These are phyloP conservation scores for Chironomus tentans DNA, from an alignment of 2,888 invertebrate species.

Conservation along the genomic window DNA sequence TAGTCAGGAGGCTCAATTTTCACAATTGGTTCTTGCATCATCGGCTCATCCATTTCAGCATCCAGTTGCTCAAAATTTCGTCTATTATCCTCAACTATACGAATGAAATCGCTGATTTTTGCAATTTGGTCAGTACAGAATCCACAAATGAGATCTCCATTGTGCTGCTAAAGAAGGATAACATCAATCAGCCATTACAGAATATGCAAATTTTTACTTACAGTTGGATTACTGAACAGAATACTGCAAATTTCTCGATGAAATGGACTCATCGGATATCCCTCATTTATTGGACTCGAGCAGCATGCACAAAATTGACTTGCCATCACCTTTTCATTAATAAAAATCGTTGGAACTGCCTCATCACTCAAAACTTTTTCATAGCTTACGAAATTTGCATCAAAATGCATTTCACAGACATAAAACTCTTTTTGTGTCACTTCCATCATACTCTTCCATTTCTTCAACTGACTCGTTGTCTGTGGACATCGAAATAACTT, in stretches of 20 bases:
- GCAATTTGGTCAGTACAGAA: neutral
- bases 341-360: neutral
- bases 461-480: neutral
- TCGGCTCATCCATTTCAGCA: neutral
- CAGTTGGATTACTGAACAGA: neutral
- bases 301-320: neutral
- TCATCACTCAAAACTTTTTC: neutral
- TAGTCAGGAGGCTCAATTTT: neutral
- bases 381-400: neutral
- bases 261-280: neutral
- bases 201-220: neutral
- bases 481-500: neutral
- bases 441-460: neutral
- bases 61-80: no score
- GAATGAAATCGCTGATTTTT: no score
- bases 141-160: neutral
- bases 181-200: neutral
- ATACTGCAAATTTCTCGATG: neutral
- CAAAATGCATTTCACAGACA: neutral
- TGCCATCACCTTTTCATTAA: neutral
- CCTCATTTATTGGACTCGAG: neutral
- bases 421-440: neutral
- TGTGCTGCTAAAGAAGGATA: neutral
- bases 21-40: neutral
- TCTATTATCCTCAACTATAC: no score